Evolutionary conservation across 2,113 vertebrate species (phyloP).

Genomic region (Saguinus midas): DNA sequence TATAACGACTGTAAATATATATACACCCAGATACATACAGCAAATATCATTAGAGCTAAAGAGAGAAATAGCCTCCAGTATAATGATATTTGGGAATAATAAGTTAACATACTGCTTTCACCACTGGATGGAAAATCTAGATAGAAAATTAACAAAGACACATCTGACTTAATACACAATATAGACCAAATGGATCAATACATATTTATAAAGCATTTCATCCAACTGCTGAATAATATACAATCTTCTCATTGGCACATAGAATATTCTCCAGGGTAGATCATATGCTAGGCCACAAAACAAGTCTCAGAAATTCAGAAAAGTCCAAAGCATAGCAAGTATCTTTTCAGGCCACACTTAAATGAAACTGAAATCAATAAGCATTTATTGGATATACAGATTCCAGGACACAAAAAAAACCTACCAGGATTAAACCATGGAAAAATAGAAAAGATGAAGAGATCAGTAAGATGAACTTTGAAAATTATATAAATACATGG

Average conservation of each 20-base stretch:
- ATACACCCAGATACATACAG: not conserved
- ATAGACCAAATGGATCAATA: not conserved
- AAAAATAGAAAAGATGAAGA: no score
- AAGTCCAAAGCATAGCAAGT: not conserved
- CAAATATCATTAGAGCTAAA: not conserved
- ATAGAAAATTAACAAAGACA: not conserved
- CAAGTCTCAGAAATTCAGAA: not conserved
- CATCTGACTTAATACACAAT: not conserved
- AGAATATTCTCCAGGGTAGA: not conserved
- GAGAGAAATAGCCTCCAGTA: not conserved
- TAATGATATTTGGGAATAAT: not conserved
- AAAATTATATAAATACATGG: not conserved
- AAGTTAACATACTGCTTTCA: not conserved
- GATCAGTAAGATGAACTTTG: not conserved
- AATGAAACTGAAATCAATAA: not conserved
- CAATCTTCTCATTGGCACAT: not conserved
- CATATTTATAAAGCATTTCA: not conserved
- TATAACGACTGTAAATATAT: not conserved
- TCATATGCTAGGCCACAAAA: not conserved
- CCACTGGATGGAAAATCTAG: not conserved
- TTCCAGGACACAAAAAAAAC: no score
- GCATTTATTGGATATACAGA: no score
- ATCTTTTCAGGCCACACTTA: not conserved
- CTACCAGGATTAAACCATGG: no score
- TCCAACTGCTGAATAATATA: not conserved